Base-by-base conservation (phyloP, 2,888 invertebrate species). In the Pristionchus japonicus region DNA sequence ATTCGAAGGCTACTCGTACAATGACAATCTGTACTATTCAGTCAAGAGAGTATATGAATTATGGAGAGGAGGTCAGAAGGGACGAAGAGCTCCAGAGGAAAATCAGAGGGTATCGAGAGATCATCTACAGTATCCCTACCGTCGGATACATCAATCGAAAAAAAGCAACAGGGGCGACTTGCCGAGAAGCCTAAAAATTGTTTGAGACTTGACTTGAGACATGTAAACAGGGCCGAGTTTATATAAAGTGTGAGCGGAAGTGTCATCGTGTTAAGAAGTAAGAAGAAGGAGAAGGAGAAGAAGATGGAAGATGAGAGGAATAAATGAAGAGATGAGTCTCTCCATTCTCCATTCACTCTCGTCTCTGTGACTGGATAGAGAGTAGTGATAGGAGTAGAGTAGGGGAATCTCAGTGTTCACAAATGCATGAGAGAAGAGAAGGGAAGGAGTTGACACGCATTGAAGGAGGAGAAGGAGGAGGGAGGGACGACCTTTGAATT, bases 211-310 rank as follows among this genome's bases (percentile, higher is more conserved):
- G 27, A 27, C n/a, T n/a, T n/a, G 70, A 20, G 20, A 70, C 17
- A 70, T 70, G 70, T 70, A 70, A 70, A 70, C 70, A 70, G 15
- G 70, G 17, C 13, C 31, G 20, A 70, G 70, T 70, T 27, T 80
- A 80, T 47, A 80, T n/a, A 31, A 80, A 80, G 37, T 80, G 80
- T 80, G 43, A 80, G 31, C 11, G 80, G 49, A 80, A 80, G 80
- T n/a, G n/a, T 80, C 49, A 13, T 80, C 80, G 27, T 47, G 47
- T 49, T 80, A 80, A 80, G 49, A 47, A 43, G 47, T 80, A 80
- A 80, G 49, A n/a, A n/a, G 80, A 80, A 70, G 70, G 47, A 80
- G 47, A 80, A 27, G 47, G 23, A 47, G 80, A 27, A 80, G 80
- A 47, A 80, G 47, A 37, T n/a, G 37, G 37, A 47, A 80, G 80